phyloP scores from a whole-genome alignment of 2,113 vertebrate genomes.

The Raja brachyura region DNA sequence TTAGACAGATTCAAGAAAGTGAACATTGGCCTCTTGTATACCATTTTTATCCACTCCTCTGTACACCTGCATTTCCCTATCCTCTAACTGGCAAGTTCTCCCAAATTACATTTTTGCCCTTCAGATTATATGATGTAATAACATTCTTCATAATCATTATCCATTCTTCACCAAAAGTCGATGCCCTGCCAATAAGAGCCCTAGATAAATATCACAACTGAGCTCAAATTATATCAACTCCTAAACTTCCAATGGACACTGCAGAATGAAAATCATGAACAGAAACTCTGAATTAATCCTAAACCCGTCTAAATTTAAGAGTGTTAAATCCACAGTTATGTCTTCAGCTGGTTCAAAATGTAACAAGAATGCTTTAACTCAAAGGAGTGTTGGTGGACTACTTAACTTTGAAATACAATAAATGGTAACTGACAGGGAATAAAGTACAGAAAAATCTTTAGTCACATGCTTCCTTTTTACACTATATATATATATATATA shows the following conservation, averaged over 20 bases:
- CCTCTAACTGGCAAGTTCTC: not conserved
- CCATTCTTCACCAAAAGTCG: not conserved
- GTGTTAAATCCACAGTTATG: not conserved
- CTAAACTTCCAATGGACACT: not conserved
- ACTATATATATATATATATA: too few relatives aligned
- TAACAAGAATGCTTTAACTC: not conserved
- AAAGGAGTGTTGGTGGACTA: not conserved
- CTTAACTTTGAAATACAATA: not conserved
- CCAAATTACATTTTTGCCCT: not conserved
- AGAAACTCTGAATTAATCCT: not conserved
- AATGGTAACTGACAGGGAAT: not conserved
- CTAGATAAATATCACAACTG: not conserved
- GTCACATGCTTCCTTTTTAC: constrained; percentile 46
- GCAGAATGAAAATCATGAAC: not conserved
- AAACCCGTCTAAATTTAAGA: not conserved
- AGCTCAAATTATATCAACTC: not conserved
- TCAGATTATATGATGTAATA: not conserved
- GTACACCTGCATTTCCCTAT: not conserved
- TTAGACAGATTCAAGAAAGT: not conserved
- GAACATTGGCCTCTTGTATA: not conserved
- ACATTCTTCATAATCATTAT: not conserved
- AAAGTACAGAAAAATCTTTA: constrained; percentile 41
- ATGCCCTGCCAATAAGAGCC: not conserved
- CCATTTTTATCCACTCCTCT: not conserved
- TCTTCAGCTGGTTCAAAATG: not conserved